Evolutionary conservation across 92 coral and sea anemone genomes (phyloP), one percentile per base, ranked within the genome.

Genomic region (Epizoanthus scotinus): DNA sequence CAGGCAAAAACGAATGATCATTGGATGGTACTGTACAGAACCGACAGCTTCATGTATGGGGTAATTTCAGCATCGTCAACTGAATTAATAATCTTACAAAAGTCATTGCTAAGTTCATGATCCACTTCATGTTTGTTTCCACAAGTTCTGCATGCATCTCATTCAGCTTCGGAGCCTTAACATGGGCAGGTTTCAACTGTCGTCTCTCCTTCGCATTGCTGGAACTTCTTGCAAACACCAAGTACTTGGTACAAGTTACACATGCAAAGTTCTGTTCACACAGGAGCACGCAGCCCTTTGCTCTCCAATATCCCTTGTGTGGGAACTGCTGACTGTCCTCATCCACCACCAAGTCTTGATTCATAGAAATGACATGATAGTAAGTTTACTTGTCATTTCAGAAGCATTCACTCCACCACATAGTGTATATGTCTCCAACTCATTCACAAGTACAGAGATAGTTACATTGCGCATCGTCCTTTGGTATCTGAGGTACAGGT

Each of bases 381-480:
- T 83, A 83, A 83, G 40, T 83, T 83, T 77, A 20, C 82, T 27
- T 56, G 28, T 77, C 17, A 77, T 55, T 28, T 69, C 74, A 3
- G 50, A 81, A 69, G 77, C 52, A 67, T 81, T 69, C 78, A 81
- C 84, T 49, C 78, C 84, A 49, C 34, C 62, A 68, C 84, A 81
- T 3, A 81, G 25, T 65, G 12, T 68, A 81, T 71, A 82, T 52
- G 59, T 57, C 61, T 82, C 86, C 69, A 82, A 70, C 85, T 82
- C 89, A 70, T 73, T 81, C 29, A 86, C 67, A 36, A 86, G 82
- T 61, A 72, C 62, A 31, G 84, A 58, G 17, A 89, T 22, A 31
- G 93, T 74, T 17, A 89, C 67, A 70, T 83, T 65, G 18, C 70
- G 81, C 85, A 84, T 71, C 18, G 91, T 17, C 20, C 86, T 88